Percentiles rank a stretch among this genome's conserved stretches.
phyloP scores from a whole-genome alignment of 2,888 invertebrate species.

The Galeruca laticollis region DNA sequence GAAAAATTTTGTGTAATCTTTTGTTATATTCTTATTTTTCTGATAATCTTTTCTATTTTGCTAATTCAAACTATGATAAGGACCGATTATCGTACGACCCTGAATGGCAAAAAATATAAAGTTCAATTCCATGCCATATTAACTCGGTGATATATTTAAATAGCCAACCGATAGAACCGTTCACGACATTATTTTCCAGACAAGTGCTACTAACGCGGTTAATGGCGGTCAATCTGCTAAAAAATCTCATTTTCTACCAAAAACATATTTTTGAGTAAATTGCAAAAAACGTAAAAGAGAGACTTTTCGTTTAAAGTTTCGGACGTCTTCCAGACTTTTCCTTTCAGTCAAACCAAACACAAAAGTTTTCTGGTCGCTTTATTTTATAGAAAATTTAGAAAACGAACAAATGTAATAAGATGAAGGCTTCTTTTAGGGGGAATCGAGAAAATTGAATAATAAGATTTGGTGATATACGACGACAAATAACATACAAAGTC shows the following conservation, averaged over 20 bases:
- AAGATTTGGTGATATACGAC: too few species aligned
- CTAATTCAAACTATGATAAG: neutral
- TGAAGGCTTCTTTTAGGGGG: too few species aligned
- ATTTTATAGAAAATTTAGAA: slow-evolving; percentile 4
- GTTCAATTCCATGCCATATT: slow-evolving; percentile 39
- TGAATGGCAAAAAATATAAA: slow-evolving; percentile 3
- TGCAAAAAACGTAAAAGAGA: slow-evolving; percentile 9
- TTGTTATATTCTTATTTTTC: too few species aligned
- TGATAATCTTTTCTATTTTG: too few species aligned
- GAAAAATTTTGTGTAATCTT: too few species aligned
- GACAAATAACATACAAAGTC: too few species aligned
- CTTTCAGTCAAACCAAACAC: slow-evolving; percentile 10
- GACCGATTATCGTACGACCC: neutral
- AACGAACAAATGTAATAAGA: neutral
- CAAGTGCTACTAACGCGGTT: slow-evolving; percentile 33
- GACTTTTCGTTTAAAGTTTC: neutral
- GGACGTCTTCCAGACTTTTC: slow-evolving; percentile 15
- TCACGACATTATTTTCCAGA: slow-evolving; percentile 36
- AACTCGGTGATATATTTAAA: slow-evolving; percentile 37
- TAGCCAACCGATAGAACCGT: slow-evolving; percentile 29
- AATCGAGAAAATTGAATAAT: too few species aligned
- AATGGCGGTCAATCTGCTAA: slow-evolving; percentile 24
- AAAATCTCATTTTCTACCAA: slow-evolving; percentile 24
- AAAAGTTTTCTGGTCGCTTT: slow-evolving; percentile 9
- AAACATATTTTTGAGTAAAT: slow-evolving; percentile 25